Conservation (phyloP, 2,888 invertebrate genomes). For the Hyalella azteca region DNA sequence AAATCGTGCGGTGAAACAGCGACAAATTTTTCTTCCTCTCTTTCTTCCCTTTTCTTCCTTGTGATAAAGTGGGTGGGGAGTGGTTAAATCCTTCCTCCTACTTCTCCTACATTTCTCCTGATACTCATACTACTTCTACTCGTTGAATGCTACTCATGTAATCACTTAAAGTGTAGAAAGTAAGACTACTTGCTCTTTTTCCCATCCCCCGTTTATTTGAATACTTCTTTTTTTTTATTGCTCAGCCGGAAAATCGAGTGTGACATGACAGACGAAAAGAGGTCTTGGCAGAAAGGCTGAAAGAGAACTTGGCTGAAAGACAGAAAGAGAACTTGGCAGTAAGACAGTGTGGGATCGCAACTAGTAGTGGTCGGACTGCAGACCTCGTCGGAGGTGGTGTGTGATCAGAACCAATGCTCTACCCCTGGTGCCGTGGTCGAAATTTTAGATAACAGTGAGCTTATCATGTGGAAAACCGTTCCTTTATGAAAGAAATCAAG, state of each 20-base stretch:
- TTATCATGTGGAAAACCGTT: conserved; percentile 15
- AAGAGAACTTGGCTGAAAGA: not conserved
- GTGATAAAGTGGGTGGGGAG: too few species aligned
- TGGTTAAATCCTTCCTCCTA: not conserved
- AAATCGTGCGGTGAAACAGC: not conserved
- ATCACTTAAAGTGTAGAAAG: too few species aligned
- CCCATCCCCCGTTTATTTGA: too few species aligned
- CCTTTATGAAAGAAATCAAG: conserved; percentile 22
- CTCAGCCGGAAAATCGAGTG: not conserved
- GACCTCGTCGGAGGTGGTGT: not conserved
- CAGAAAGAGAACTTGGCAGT: not conserved
- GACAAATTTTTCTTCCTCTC: not conserved
- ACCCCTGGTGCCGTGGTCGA: not conserved
- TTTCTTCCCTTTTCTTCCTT: not conserved
- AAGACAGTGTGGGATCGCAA: not conserved
- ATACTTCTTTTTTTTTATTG: not conserved
- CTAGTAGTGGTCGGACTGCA: not conserved
- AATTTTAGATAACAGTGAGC: conserved; percentile 22
- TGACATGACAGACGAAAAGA: not conserved
- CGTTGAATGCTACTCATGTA: too few species aligned
- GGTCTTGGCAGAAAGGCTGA: not conserved
- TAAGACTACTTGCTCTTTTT: too few species aligned
- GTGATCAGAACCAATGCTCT: not conserved
- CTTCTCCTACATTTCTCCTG: not conserved
- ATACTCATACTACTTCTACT: not conserved